A percentile compares a stretch with the other conserved stretches of the same genome.
phyloP scores from a whole-genome alignment of 1,140 invertebrate genomes.

The Danaus melanippus region DNA sequence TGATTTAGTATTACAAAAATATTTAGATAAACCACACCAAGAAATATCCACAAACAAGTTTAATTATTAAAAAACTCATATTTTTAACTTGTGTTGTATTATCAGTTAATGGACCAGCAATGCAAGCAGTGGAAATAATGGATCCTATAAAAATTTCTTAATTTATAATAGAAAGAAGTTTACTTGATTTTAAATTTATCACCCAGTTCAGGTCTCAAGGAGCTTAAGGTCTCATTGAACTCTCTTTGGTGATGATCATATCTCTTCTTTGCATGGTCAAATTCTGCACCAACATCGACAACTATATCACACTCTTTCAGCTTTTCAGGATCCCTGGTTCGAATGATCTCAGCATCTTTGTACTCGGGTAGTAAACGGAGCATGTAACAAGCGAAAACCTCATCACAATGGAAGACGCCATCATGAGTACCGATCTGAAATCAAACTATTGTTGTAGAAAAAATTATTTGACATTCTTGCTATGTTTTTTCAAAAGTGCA shows the following conservation, averaged over 20 bases:
- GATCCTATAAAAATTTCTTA: background rate
- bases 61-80: no score
- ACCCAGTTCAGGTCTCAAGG: constrained; percentile 69
- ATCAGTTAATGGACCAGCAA: no score
- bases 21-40: no score
- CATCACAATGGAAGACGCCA: constrained; percentile 96
- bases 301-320: constrained; percentile 93
- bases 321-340: constrained; percentile 75
- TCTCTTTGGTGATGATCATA: constrained; percentile 97
- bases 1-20: no score
- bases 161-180: constrained; percentile 21
- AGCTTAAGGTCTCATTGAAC: constrained; percentile 74
- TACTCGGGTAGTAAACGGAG: constrained; percentile 87
- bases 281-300: constrained; percentile 95
- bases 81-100: no score
- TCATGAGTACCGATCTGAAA: constrained; percentile 83
- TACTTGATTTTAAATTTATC: constrained; percentile 73
- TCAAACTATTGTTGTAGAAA: background rate
- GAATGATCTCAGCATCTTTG: constrained; percentile 85
- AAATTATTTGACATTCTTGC: no score
- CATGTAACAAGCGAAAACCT: constrained; percentile 94
- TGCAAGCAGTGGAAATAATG: no score
- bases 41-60: no score
- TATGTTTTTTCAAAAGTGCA: no score
- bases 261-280: constrained; percentile 81